phyloP scores from a whole-genome alignment of 2,888 invertebrate species.

The Erebia aethiops region DNA sequence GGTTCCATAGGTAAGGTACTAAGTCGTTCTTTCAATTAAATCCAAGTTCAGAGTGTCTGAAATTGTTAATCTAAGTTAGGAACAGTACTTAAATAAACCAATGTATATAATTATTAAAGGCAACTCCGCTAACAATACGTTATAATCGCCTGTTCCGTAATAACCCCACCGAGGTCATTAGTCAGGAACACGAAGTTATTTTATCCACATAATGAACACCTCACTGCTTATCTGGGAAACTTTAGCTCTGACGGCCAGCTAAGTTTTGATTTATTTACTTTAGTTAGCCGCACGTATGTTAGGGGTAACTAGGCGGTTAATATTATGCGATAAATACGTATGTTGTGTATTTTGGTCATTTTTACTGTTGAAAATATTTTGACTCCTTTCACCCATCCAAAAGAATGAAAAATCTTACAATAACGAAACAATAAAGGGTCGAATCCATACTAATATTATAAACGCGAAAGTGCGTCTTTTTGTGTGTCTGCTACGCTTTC shows the following conservation, averaged over 20 bases:
- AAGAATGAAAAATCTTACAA: too few relatives aligned
- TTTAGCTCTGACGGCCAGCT: slow-evolving; percentile 57
- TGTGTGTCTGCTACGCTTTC: too few relatives aligned
- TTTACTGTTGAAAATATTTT: too few relatives aligned
- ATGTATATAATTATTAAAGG: slow-evolving; percentile 10
- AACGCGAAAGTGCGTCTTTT: too few relatives aligned
- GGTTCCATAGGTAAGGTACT: too few relatives aligned
- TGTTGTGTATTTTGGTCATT: too few relatives aligned
- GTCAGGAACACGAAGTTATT: slow-evolving; percentile 61
- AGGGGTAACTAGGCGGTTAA: slow-evolving; percentile 36
- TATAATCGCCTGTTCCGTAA: slow-evolving; percentile 40
- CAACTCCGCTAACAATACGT: slow-evolving; percentile 19
- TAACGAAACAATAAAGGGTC: too few relatives aligned
- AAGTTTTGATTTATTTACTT: slow-evolving; percentile 70
- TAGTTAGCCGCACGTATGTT: slow-evolving; percentile 44
- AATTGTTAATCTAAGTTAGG: slow-evolving; percentile 7
- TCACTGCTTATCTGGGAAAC: slow-evolving; percentile 58
- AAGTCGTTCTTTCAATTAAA: neutral
- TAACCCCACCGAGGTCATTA: slow-evolving; percentile 53
- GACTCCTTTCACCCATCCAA: too few relatives aligned
- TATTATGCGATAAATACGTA: slow-evolving; percentile 22
- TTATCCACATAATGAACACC: slow-evolving; percentile 69
- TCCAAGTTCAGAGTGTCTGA: slow-evolving; percentile 14
- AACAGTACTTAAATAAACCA: slow-evolving; percentile 10
- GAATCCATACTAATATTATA: too few relatives aligned